Percentiles rank a stretch among this genome's conserved stretches.
Conservation (phyloP, 2,888 invertebrate genomes). For the Lissocephala sabroskyi region DNA sequence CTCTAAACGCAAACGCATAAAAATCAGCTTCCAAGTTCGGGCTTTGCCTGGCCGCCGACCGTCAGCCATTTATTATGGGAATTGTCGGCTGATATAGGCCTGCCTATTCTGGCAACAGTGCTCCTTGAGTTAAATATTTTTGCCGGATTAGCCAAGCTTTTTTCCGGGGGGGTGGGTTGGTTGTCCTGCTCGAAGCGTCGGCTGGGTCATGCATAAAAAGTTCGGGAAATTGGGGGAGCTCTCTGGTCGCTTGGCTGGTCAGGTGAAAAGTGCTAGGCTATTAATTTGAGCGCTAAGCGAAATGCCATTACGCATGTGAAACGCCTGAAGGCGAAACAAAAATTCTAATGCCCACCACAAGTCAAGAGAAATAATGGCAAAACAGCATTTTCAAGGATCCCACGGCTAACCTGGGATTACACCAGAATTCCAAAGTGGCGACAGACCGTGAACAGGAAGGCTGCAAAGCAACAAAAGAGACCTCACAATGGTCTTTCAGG, state of each 20-base stretch:
- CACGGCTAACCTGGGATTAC: too few species aligned
- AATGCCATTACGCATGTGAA: conserved; percentile 64
- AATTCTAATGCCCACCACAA: too few species aligned
- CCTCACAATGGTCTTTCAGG: too few species aligned
- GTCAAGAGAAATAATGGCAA: too few species aligned
- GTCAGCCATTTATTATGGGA: conserved; percentile 48
- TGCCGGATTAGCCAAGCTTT: background rate
- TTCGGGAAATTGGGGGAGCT: conserved; percentile 1
- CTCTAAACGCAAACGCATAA: conserved; percentile 48
- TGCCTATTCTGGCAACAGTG: conserved; percentile 12
- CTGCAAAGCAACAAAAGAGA: too few species aligned
- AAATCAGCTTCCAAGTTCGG: conserved; percentile 30
- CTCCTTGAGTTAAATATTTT: conserved; percentile 46
- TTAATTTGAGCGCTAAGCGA: conserved; percentile 56
- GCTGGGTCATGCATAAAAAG: background rate
- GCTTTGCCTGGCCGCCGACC: background rate
- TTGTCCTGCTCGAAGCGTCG: conserved; percentile 43
- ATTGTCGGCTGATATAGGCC: conserved; percentile 51
- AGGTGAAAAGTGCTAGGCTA: conserved; percentile 60
- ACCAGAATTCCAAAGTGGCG: too few species aligned
- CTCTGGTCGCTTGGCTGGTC: conserved; percentile 29
- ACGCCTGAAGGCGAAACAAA: background rate
- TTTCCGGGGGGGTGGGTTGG: conserved; percentile 8
- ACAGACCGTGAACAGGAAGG: too few species aligned
- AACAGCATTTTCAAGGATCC: too few species aligned